Evolutionary conservation across 1,140 invertebrate genomes (phyloP), one percentile per base, ranked within the genome.

Genomic region (Adoxophyes honmai): DNA sequence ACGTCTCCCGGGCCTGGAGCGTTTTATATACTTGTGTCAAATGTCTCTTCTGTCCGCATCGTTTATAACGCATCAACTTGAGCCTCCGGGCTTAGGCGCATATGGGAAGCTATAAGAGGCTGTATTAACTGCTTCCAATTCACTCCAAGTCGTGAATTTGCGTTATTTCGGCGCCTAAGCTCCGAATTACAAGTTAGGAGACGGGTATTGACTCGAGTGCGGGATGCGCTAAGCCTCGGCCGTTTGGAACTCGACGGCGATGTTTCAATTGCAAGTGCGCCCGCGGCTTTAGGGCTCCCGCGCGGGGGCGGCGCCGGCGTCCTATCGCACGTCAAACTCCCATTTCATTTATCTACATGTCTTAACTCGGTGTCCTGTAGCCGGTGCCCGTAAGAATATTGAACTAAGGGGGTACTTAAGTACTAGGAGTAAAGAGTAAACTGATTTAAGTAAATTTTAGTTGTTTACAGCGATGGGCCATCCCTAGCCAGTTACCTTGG

Each of bases 151-250:
- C 64, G 79, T 72, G 78, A 86, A 86, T 84, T 82, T 81, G 76
- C 78, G 65, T 84, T 81, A 85, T 81, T 87, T 81, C 78, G 70
- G 77, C 78, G 78, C 74, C 70, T 78, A 74, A 78, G 75, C 76
- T 73, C 75, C 71, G 69, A 81, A 84, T 86, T 78, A 83, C 79
- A 84, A 86, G 73, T 86, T 80, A 70, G 82, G 74, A 78, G 78
- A 76, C 70, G 78, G 73, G 75, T 78, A 79, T 81, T 74, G 72
- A 81, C 76, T 75, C 73, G 57, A 75, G 71, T 67, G 69, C 69
- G 70, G 62, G 69, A 81, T 68, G 80, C 84, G 81, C 62, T 85
- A 87, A 87, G 81, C 81, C 73, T 70, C 57, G 64, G 61, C 65
- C 77, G 78, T 76, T 78, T 79, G 71, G 78, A 81, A 70, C 73